phyloP scores from a whole-genome alignment of 1,140 invertebrate genomes.

The Heliothis virescens region DNA sequence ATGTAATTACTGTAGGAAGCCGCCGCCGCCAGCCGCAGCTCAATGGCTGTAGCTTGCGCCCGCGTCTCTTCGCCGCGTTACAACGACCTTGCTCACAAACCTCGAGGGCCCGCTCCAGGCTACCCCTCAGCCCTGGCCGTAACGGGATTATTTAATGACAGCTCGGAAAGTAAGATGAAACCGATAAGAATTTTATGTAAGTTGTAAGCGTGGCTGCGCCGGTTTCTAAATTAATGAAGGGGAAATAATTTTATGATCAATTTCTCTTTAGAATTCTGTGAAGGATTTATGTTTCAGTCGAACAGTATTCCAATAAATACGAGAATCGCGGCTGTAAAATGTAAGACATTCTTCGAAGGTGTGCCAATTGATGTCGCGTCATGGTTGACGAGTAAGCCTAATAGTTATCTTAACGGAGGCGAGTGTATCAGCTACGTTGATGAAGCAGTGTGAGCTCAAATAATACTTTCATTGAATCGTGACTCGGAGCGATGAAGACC shows the following conservation, averaged over 20 bases:
- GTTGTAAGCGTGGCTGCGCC: not conserved
- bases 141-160: slow-evolving; percentile 54
- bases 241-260: no score
- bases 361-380: not conserved
- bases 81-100: slow-evolving; percentile 30
- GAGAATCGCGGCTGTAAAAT: no score
- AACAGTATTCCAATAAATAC: no score
- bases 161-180: slow-evolving; percentile 32
- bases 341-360: no score
- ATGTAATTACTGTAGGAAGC: slow-evolving; percentile 42
- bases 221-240: slow-evolving; percentile 1
- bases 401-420: not conserved
- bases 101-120: not conserved
- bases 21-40: slow-evolving; percentile 18
- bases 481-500: slow-evolving; percentile 14
- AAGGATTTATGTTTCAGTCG: not conserved
- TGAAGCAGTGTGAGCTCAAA: not conserved
- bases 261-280: not conserved
- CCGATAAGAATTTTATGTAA: slow-evolving; percentile 25
- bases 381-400: not conserved
- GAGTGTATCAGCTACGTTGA: not conserved
- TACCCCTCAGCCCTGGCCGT: slow-evolving; percentile 34
- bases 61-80: slow-evolving; percentile 4
- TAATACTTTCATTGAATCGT: slow-evolving; percentile 47
- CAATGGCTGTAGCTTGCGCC: slow-evolving; percentile 39